These are phyloP conservation scores for Carpatolechia fugitivella DNA, from an alignment of 2,888 invertebrate genomes.

Conservation along the genomic window DNA sequence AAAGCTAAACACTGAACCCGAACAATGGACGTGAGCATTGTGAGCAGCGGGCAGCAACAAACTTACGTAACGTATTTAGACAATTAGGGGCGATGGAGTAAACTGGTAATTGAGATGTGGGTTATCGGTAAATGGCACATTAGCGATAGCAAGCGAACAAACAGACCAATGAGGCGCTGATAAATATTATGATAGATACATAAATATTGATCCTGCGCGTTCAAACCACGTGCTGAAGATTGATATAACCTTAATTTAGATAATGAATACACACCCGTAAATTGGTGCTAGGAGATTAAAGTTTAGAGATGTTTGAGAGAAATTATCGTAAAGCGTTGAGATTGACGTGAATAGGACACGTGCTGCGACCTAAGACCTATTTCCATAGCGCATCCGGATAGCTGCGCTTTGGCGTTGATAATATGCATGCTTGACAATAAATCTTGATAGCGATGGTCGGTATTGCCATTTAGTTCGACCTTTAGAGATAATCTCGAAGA, in stretches of 20 bases:
- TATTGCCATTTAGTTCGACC: constrained; percentile 32
- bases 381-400: constrained; percentile 44
- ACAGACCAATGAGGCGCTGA: constrained; percentile 27
- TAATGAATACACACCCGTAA: constrained; percentile 17
- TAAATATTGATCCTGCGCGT: constrained; percentile 34
- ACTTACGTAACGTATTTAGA: constrained; percentile 54
- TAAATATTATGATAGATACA: constrained; percentile 40
- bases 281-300: constrained; percentile 15
- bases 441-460: constrained; percentile 17
- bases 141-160: constrained; percentile 31
- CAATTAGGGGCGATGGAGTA: constrained; percentile 54
- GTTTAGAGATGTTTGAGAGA: constrained; percentile 35
- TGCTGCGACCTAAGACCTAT: constrained; percentile 58
- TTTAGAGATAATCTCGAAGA: constrained; percentile 28
- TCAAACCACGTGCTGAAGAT: constrained; percentile 28
- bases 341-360: constrained; percentile 59
- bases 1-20: constrained; percentile 31
- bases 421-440: constrained; percentile 17
- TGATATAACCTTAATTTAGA: constrained; percentile 24
- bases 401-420: constrained; percentile 34
- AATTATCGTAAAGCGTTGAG: constrained; percentile 41
- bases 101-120: constrained; percentile 52
- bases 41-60: constrained; percentile 27
- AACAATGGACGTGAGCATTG: constrained; percentile 38
- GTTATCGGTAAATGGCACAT: constrained; percentile 48